phyloP scores from a whole-genome alignment of 2,797 vertebrate genomes.

The Luscinia luscinia region DNA sequence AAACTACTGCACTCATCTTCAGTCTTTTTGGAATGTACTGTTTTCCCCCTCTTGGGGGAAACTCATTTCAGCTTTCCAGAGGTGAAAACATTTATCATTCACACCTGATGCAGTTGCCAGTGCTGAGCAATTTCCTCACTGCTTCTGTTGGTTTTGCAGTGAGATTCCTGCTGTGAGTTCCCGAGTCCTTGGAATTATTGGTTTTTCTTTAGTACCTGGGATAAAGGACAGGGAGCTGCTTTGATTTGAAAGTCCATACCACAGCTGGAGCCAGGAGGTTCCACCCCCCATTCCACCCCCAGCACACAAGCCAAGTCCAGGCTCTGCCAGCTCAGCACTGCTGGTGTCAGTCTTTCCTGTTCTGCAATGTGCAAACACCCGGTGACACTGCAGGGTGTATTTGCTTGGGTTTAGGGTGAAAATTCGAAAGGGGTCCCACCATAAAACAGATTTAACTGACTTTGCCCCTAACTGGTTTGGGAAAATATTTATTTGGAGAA shows the following conservation, averaged over 20 bases:
- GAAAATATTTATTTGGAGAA: no score
- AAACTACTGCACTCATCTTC: neutral
- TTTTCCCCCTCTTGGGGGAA: neutral
- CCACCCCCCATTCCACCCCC: slow-evolving; percentile 37
- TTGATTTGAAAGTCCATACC: neutral
- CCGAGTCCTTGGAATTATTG: neutral
- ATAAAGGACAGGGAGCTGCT: neutral
- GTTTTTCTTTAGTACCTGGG: neutral
- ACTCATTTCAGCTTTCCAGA: neutral
- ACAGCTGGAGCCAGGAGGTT: neutral
- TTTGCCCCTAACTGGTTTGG: no score
- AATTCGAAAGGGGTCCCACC: no score
- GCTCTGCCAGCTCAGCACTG: neutral
- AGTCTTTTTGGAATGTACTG: neutral
- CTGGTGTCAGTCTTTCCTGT: neutral
- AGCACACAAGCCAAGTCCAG: neutral
- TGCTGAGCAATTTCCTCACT: neutral
- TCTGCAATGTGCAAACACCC: slow-evolving; percentile 38
- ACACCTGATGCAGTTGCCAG: neutral
- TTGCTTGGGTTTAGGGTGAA: no score
- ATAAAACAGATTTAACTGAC: no score
- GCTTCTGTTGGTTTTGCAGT: neutral
- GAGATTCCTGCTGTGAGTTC: neutral
- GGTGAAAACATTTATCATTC: neutral
- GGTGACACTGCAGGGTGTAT: fast-evolving